phyloP scores from a whole-genome alignment of 2,888 invertebrate genomes.

The Pogonocherus hispidulus region DNA sequence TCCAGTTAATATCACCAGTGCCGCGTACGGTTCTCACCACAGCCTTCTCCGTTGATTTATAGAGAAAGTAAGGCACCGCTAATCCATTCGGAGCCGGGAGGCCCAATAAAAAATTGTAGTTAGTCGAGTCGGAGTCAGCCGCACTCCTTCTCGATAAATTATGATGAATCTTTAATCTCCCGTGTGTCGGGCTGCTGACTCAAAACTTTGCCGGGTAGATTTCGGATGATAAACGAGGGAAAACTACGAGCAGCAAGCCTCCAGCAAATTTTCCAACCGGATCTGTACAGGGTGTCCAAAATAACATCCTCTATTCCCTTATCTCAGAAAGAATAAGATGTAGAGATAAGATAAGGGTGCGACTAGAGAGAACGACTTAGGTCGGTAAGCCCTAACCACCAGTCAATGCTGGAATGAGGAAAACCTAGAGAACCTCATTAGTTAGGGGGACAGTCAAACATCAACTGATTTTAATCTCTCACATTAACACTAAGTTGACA shows the following conservation, averaged over 20 bases:
- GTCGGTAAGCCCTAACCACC: no score
- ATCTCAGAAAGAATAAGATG: no score
- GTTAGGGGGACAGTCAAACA: no score
- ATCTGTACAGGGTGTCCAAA: no score
- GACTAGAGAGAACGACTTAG: no score
- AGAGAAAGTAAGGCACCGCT: not conserved
- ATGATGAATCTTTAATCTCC: conserved; percentile 22
- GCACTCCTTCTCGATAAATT: conserved; percentile 8
- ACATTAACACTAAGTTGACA: no score
- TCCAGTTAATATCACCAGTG: not conserved
- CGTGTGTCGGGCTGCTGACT: conserved; percentile 10
- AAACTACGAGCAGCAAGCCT: conserved; percentile 2
- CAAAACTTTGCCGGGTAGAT: conserved; percentile 6
- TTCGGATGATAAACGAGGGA: conserved; percentile 11
- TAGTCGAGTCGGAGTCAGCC: not conserved
- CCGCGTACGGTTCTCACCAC: not conserved
- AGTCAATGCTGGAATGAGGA: no score
- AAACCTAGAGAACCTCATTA: no score
- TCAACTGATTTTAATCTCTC: no score
- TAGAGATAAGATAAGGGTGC: no score
- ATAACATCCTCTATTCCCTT: no score
- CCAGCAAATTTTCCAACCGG: no score
- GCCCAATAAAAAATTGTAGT: conserved; percentile 3
- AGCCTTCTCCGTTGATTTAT: conserved; percentile 7
- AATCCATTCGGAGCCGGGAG: not conserved